Evolutionary conservation across 2,797 vertebrate genomes (phyloP).

Genomic region (Bovichtus variegatus): DNA sequence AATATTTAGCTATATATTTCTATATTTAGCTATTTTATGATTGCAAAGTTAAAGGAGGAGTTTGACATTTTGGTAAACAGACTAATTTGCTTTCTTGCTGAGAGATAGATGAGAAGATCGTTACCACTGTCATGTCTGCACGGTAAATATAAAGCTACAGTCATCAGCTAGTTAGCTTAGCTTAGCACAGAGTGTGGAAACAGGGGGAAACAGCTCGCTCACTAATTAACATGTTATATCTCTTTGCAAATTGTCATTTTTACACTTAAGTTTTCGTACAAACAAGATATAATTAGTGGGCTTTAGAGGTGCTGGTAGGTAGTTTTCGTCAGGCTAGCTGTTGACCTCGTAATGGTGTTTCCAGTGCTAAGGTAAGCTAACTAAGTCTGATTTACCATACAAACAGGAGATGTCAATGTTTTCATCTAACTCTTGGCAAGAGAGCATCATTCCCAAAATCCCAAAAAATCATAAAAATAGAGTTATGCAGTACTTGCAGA

Average conservation of each 20-base stretch:
- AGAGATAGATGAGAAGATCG: background rate
- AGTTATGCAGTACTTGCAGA: slow-evolving; percentile 80
- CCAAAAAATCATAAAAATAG: background rate
- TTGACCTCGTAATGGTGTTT: background rate
- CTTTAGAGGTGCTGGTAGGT: background rate
- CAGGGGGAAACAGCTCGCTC: background rate
- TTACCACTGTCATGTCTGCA: background rate
- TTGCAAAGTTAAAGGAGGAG: background rate
- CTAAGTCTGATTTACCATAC: background rate
- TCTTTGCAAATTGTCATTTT: background rate
- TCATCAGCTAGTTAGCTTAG: background rate
- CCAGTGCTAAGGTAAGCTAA: background rate
- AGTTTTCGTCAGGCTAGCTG: background rate
- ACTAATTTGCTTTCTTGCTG: background rate
- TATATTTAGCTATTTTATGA: background rate
- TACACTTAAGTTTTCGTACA: background rate
- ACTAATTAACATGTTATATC: background rate
- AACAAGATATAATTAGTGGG: background rate
- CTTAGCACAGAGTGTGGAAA: background rate
- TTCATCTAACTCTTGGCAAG: background rate
- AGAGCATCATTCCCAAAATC: background rate
- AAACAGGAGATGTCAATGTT: background rate
- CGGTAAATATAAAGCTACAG: background rate
- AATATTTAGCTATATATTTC: background rate
- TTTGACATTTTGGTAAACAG: background rate